Evolutionary conservation across 2,888 invertebrate genomes (phyloP).

Genomic region (Trachelus iudaicus): DNA sequence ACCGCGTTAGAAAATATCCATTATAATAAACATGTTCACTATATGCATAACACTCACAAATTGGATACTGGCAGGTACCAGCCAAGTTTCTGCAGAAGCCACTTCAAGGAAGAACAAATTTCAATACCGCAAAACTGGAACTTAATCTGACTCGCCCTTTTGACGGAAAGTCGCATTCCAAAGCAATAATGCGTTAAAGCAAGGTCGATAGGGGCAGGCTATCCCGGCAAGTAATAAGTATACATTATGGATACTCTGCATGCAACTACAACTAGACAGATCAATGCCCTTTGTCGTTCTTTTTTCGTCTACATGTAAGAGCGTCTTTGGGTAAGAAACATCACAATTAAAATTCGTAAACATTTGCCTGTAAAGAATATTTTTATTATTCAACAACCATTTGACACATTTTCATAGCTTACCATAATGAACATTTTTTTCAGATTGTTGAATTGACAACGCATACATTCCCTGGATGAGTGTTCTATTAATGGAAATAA

Average conservation of each 20-base stretch:
- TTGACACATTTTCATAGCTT: neutral
- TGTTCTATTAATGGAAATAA: neutral
- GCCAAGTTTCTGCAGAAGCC: slow-evolving; percentile 48
- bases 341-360: neutral
- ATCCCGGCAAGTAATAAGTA: neutral
- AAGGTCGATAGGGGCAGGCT: neutral
- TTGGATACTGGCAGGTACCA: slow-evolving; percentile 47
- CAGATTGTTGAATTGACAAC: neutral
- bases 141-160: slow-evolving; percentile 46
- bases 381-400: neutral
- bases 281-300: neutral
- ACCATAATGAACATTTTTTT: neutral
- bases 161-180: slow-evolving; percentile 53
- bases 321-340: neutral
- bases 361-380: neutral
- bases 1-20: neutral
- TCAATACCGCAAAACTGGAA: slow-evolving; percentile 49
- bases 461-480: neutral
- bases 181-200: slow-evolving; percentile 20
- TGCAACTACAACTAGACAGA: neutral
- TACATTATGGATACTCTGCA: neutral
- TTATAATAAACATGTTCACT: neutral
- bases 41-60: slow-evolving; percentile 39
- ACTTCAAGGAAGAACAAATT: slow-evolving; percentile 50
- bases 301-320: neutral